These are phyloP conservation scores for Halcyon leucocephala DNA, from an alignment of 2,797 vertebrate species.

Conservation along the genomic window DNA sequence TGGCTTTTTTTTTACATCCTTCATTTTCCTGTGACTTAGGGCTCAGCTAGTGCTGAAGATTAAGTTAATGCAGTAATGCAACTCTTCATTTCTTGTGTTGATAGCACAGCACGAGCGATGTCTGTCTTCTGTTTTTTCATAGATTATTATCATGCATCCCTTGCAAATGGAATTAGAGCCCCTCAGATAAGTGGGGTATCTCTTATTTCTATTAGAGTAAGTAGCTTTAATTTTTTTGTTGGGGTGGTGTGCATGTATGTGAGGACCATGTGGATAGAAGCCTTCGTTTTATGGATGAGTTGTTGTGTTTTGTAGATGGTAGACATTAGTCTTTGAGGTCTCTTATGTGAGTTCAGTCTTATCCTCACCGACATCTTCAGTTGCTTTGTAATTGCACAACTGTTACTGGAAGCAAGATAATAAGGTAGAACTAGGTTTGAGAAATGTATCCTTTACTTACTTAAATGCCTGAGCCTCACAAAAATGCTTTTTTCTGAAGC, in stretches of 20 bases:
- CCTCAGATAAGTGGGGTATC: not conserved
- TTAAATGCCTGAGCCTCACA: not conserved
- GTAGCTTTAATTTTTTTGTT: not conserved
- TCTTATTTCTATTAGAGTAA: not conserved
- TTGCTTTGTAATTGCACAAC: not conserved
- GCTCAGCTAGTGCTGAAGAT: not conserved
- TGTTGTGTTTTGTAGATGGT: not conserved
- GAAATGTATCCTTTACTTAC: not conserved
- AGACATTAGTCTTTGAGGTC: not conserved
- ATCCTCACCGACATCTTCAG: not conserved
- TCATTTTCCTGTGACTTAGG: not conserved
- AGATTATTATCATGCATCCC: not conserved
- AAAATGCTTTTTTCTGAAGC: not conserved
- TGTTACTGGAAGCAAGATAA: not conserved
- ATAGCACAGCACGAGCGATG: rapidly evolving
- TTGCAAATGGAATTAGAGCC: not conserved
- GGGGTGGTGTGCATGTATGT: not conserved
- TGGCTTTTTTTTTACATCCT: not conserved
- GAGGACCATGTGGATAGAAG: not conserved
- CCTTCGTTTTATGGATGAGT: rapidly evolving
- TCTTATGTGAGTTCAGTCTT: not conserved
- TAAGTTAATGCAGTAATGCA: not conserved
- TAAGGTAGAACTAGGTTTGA: not conserved
- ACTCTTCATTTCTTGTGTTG: not conserved
- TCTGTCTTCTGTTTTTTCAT: not conserved